phyloP scores from a whole-genome alignment of 1,140 invertebrate genomes.

The Temnothorax curvispinosus region DNA sequence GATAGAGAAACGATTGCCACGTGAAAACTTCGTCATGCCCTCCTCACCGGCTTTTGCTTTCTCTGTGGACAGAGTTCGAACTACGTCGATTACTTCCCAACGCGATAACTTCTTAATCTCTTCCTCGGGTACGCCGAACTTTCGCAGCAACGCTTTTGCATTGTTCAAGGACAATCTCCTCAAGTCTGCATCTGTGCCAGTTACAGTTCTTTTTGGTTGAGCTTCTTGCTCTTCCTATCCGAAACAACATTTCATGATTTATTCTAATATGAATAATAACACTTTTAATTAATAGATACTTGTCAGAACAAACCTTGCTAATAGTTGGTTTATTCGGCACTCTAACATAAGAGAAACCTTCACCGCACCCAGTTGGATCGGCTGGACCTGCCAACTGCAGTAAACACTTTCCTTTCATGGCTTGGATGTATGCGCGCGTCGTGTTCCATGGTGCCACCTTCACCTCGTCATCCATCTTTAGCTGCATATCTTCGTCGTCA shows the following conservation, averaged over 20 bases:
- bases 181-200: conserved; percentile 99
- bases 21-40: conserved; percentile 99
- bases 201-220: conserved; percentile 98
- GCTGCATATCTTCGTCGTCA: conserved; percentile 98
- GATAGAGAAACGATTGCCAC: conserved; percentile 99
- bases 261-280: not conserved
- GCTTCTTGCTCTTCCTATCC: conserved; percentile 93
- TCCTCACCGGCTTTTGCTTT: conserved; percentile 99
- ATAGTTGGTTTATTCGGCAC: conserved; percentile 98
- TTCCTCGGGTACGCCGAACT: conserved; percentile 99
- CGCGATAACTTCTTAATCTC: conserved; percentile 99
- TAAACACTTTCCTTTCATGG: conserved; percentile 98
- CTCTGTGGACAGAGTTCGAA: conserved; percentile 98
- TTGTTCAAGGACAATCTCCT: conserved; percentile 97
- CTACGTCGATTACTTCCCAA: conserved; percentile 99
- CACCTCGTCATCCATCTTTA: conserved; percentile 99
- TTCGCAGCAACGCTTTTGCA: conserved; percentile 97
- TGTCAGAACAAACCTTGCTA: conserved; percentile 79
- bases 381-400: conserved; percentile 97
- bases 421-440: conserved; percentile 97
- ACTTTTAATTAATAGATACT: not conserved
- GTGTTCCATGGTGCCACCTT: conserved; percentile 97
- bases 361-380: conserved; percentile 98
- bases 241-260: not conserved
- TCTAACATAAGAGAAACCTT: conserved; percentile 98